phyloP scores from a whole-genome alignment of 2,797 vertebrate genomes.

The Setipinna tenuifilis region DNA sequence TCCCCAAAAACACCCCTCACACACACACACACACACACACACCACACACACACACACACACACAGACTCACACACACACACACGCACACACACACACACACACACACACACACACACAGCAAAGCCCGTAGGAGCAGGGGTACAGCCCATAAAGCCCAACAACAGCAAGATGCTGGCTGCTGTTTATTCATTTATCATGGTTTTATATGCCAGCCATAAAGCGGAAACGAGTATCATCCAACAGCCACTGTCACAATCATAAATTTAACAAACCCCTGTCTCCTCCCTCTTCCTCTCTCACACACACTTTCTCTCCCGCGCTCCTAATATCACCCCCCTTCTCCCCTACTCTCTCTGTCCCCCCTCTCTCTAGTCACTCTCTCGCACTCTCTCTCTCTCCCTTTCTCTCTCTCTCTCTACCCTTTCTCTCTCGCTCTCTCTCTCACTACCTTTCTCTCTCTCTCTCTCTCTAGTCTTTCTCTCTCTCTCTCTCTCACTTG shows the following conservation, averaged over 20 bases:
- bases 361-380: background rate
- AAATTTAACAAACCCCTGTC: conserved; percentile 3
- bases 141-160: background rate
- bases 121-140: background rate
- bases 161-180: background rate
- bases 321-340: background rate
- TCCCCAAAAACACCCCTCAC: too few species aligned
- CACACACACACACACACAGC: background rate
- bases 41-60: conserved; percentile 12
- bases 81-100: background rate
- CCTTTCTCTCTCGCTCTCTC: background rate
- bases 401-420: background rate
- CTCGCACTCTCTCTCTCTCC: background rate
- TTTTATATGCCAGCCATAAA: conserved; percentile 1
- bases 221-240: background rate
- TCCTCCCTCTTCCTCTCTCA: background rate
- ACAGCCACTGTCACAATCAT: conserved; percentile 19
- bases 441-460: background rate
- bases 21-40: background rate
- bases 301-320: background rate
- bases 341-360: background rate
- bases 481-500: background rate
- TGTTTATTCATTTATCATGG: conserved; percentile 15
- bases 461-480: background rate
- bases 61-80: conserved; percentile 6